Conservation (phyloP, 1,140 invertebrate species). For the Hesperophylax magnus region DNA sequence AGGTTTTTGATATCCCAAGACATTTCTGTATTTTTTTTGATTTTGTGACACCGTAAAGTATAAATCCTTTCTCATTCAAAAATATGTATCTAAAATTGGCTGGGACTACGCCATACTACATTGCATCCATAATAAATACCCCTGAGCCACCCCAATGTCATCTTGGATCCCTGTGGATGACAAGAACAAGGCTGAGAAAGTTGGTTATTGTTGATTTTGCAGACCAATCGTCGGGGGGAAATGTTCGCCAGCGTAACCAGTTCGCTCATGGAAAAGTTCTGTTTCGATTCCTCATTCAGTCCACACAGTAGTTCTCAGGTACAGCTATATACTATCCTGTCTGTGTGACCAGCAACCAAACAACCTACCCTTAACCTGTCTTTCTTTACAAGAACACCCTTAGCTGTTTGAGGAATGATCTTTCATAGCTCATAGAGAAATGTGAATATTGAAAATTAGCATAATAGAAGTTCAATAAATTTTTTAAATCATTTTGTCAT, state of each 20-base stretch:
- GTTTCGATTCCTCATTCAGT: constrained; percentile 83
- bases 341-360: background rate
- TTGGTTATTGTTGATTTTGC: constrained; percentile 65
- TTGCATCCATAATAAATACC: too few relatives aligned
- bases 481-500: background rate
- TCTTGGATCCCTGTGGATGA: background rate
- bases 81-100: too few relatives aligned
- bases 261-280: constrained; percentile 85
- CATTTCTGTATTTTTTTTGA: too few relatives aligned
- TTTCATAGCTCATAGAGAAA: too few relatives aligned
- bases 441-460: too few relatives aligned
- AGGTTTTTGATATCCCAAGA: too few relatives aligned
- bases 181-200: background rate
- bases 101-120: too few relatives aligned
- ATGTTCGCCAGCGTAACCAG: constrained; percentile 86
- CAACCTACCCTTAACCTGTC: constrained; percentile 6
- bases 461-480: too few relatives aligned
- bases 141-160: too few relatives aligned
- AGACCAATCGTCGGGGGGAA: constrained; percentile 83
- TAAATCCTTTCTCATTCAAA: too few relatives aligned
- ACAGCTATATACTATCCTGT: background rate
- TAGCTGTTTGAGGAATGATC: constrained; percentile 33
- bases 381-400: constrained; percentile 7
- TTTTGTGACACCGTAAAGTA: too few relatives aligned
- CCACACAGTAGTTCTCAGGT: constrained; percentile 81